Base-by-base conservation (phyloP, 2,888 invertebrate species). In the Apeira syringaria region DNA sequence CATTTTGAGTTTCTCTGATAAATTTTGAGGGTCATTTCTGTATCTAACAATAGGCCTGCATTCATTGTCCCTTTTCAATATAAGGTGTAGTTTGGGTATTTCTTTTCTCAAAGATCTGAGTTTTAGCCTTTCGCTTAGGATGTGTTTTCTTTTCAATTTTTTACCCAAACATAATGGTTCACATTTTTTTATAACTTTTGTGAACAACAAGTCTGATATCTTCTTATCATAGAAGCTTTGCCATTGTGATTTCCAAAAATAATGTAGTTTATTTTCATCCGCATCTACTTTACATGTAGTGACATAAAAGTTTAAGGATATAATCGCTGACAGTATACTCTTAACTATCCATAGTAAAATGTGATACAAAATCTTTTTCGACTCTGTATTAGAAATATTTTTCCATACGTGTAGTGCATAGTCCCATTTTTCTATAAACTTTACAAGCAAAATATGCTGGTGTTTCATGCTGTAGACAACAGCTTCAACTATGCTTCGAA, bases 151-250 rank as follows among this genome's bases (percentile, higher is more conserved):
- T 57, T 64, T 80, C 1, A 60, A 32, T 45, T 61, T 73, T 47
- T 74, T 80, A 0, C 79, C 75, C 2, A 75, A 37, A 44, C 73
- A 74, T 56, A 66, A 73, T 0, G 48, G 28, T 43, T 77, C 62
- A 63, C 49, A 69, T 61, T 76, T 86, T 24, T 59, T 61, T 32
- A 90, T 62, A 18, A 74, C 56, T 56, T 72, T 78, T 4, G 61
- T 61, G n/a, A 60, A 62, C 12, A 81, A 39, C 75, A 89, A 74
- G 37, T 69, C 65, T 5, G 69, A 66, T 20, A 90, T 61, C 42
- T 78, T 74, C 53, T 68, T 78, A 35, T 89, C 85, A 61, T 80
- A 86, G 55, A 79, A 85, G 46, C 84, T 79, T 56, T 90, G 90
- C 90, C 90, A 90, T 25, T 82, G 66, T 30, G 64, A 54, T 68